A percentile compares a stretch with the other conserved stretches of the same genome.
Conservation (phyloP, 92 coral and sea anemone genomes). For the Metridium senile region DNA sequence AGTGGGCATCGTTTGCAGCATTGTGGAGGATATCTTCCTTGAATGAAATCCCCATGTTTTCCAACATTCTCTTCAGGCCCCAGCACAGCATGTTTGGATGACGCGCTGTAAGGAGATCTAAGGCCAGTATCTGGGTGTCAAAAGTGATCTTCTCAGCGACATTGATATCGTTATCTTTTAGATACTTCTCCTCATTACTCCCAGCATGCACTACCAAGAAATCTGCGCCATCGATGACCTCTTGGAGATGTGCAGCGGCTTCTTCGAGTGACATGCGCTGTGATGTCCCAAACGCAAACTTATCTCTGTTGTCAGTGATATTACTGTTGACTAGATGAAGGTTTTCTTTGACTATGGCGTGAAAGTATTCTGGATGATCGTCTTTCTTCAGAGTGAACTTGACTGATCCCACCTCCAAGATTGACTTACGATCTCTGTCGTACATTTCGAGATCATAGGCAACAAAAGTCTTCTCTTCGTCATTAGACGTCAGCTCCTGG, state of each 20-base stretch:
- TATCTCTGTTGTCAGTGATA: constrained; percentile 61
- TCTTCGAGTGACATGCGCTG: constrained; percentile 43
- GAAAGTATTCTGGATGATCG: constrained; percentile 35
- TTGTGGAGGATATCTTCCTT: constrained; percentile 57
- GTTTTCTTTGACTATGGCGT: constrained; percentile 60
- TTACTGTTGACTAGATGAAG: constrained; percentile 44
- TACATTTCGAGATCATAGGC: constrained; percentile 66
- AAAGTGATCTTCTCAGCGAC: constrained; percentile 40
- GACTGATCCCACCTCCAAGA: constrained; percentile 71
- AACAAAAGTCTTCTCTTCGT: constrained; percentile 30
- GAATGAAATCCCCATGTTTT: constrained; percentile 19
- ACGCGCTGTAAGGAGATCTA: constrained; percentile 33
- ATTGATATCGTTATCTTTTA: constrained; percentile 34
- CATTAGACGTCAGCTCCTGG: neutral
- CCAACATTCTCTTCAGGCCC: constrained; percentile 49
- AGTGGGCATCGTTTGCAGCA: constrained; percentile 66
- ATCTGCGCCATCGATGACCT: constrained; percentile 39
- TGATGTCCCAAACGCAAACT: constrained; percentile 64
- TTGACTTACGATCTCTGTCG: constrained; percentile 52
- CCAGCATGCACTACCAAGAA: constrained; percentile 64
- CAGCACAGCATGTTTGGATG: constrained; percentile 17
- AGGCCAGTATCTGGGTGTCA: constrained; percentile 68
- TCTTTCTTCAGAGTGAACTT: constrained; percentile 34
- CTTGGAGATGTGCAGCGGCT: constrained; percentile 60
- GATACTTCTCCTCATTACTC: constrained; percentile 39